These are phyloP conservation scores for Drosophila santomea DNA, from an alignment of 1,140 invertebrate genomes.

Conservation along the genomic window DNA sequence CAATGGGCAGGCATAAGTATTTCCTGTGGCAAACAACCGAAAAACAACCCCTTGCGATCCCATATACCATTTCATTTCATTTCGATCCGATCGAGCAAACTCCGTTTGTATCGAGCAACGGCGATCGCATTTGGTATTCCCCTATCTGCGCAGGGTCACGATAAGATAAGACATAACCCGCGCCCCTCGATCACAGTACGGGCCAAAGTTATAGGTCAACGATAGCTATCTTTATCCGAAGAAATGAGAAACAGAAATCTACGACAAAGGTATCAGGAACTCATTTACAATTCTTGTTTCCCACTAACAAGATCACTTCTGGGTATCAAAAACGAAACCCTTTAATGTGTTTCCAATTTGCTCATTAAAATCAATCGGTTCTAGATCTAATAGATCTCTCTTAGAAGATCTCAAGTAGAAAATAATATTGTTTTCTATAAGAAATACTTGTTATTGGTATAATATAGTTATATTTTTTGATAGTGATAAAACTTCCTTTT, in stretches of 20 bases:
- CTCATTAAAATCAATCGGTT: no score
- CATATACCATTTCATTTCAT: slow-evolving; percentile 13
- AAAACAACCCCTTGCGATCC: slow-evolving; percentile 30
- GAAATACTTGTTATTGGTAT: no score
- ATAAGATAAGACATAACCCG: slow-evolving; percentile 23
- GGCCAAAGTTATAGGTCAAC: slow-evolving; percentile 10
- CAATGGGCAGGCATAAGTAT: slow-evolving; percentile 1
- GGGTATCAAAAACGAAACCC: no score
- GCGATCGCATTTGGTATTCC: slow-evolving; percentile 30
- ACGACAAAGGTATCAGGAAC: not conserved
- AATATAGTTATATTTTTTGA: no score
- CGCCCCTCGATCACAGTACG: slow-evolving; percentile 1
- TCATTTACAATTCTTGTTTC: not conserved
- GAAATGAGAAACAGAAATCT: slow-evolving; percentile 1
- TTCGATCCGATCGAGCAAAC: slow-evolving; percentile 21
- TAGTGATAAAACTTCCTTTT: no score
- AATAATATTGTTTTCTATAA: no score
- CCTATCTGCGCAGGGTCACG: slow-evolving; percentile 35
- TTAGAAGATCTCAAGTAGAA: no score
- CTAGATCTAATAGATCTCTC: no score
- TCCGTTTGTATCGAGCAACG: slow-evolving; percentile 21
- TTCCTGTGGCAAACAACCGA: slow-evolving; percentile 28
- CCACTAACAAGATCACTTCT: no score
- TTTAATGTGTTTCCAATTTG: no score
- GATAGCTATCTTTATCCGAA: not conserved